Percentiles rank a stretch among this genome's conserved stretches.
phyloP scores from a whole-genome alignment of 2,797 vertebrate species.

The Allobates femoralis region DNA sequence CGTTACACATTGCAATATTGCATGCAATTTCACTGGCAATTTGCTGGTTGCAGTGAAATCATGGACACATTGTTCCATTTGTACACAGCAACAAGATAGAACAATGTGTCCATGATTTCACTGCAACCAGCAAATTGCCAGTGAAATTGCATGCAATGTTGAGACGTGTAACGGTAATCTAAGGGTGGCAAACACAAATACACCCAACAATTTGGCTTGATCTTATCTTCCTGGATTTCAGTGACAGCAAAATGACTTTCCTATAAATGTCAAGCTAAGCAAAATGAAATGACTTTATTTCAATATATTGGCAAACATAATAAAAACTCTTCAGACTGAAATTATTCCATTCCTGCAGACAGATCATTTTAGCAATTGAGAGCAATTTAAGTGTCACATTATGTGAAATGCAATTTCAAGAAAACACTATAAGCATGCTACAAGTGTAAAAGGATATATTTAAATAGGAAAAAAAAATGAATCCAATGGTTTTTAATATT shows the following conservation, averaged over 20 bases:
- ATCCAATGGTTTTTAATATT: constrained; percentile 51
- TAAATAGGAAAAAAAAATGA: constrained; percentile 56
- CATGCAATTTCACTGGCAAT: no score
- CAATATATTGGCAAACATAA: constrained; percentile 63
- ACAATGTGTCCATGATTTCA: no score
- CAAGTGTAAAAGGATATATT: constrained; percentile 58
- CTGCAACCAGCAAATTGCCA: no score
- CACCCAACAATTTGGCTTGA: constrained; percentile 54
- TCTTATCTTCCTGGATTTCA: constrained; percentile 54
- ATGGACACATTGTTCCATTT: no score
- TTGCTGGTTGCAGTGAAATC: no score
- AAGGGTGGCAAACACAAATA: constrained; percentile 51
- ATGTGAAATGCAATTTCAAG: constrained; percentile 60
- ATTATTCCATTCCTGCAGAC: constrained; percentile 61
- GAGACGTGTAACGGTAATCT: no score
- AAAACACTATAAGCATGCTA: constrained; percentile 58
- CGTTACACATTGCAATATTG: no score
- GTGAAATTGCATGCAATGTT: no score
- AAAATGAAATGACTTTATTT: constrained; percentile 62
- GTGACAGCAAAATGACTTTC: constrained; percentile 58
- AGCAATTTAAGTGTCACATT: constrained; percentile 63
- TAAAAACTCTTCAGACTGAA: constrained; percentile 62
- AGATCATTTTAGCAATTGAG: constrained; percentile 62
- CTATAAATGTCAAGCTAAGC: constrained; percentile 63
- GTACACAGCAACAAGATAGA: no score